These are phyloP conservation scores for Lydus trimaculatus DNA, from an alignment of 2,888 invertebrate genomes.

Conservation along the genomic window DNA sequence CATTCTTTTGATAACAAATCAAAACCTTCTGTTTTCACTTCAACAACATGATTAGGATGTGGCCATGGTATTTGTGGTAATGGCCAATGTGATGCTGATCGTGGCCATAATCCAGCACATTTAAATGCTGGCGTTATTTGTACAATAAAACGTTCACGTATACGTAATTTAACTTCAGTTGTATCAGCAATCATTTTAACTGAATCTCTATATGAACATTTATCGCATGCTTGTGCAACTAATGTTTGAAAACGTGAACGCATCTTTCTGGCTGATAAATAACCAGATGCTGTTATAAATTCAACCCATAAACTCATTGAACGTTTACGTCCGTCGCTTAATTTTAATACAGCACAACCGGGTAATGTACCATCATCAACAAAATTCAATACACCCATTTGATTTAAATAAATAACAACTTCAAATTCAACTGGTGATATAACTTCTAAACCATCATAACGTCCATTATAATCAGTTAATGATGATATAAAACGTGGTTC, in stretches of 20 bases:
- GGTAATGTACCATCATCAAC: slow-evolving; percentile 85
- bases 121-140: slow-evolving; percentile 88
- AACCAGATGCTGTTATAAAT: slow-evolving; percentile 88
- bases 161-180: slow-evolving; percentile 79
- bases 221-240: slow-evolving; percentile 81
- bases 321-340: slow-evolving; percentile 85
- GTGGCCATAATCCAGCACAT: slow-evolving; percentile 85
- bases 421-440: slow-evolving; percentile 83
- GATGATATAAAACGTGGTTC: slow-evolving; percentile 85
- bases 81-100: slow-evolving; percentile 85
- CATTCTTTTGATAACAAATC: slow-evolving; percentile 80
- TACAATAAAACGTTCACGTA: slow-evolving; percentile 79
- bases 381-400: slow-evolving; percentile 91
- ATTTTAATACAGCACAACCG: slow-evolving; percentile 83
- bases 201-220: slow-evolving; percentile 78
- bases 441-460: slow-evolving; percentile 81
- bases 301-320: slow-evolving; percentile 92
- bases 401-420: slow-evolving; percentile 83
- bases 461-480: slow-evolving; percentile 76
- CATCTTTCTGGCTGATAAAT: slow-evolving; percentile 83
- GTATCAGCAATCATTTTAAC: slow-evolving; percentile 86
- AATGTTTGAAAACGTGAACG: slow-evolving; percentile 82
- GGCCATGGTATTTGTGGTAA: slow-evolving; percentile 82
- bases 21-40: slow-evolving; percentile 86
- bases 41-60: slow-evolving; percentile 77